Conservation (phyloP, 2,888 invertebrate genomes). For the Eurytoma adleriae region DNA sequence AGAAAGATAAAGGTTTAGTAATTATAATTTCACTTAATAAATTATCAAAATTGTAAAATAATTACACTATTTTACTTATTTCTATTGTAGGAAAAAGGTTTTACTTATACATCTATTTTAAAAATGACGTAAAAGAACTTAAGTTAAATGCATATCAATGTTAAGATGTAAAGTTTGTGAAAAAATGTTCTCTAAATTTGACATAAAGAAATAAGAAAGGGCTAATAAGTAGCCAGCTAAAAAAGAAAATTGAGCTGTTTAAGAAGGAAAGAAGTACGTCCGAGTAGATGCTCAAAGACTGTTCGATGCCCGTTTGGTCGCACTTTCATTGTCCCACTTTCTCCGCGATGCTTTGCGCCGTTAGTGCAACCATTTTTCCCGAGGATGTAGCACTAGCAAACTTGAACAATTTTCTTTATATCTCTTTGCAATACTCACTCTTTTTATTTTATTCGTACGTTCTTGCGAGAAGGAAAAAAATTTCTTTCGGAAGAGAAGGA, state of each 20-base stretch:
- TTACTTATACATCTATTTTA: no score
- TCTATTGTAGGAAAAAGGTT: no score
- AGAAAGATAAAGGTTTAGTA: no score
- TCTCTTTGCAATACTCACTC: not conserved
- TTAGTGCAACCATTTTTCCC: conserved; percentile 47
- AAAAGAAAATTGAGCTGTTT: not conserved
- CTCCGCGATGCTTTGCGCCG: conserved; percentile 60
- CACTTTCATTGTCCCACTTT: conserved; percentile 75
- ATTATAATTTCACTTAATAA: no score
- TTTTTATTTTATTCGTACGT: not conserved
- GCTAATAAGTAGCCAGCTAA: not conserved
- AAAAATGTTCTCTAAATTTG: not conserved
- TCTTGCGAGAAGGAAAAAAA: conserved; percentile 1
- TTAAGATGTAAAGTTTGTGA: no score
- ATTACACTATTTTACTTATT: no score
- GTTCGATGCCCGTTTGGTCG: conserved; percentile 65
- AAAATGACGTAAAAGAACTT: no score
- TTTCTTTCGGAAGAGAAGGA: not conserved
- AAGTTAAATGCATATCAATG: no score
- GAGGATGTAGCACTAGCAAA: conserved; percentile 32
- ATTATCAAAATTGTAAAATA: no score
- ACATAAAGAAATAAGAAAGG: not conserved
- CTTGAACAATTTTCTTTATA: not conserved
- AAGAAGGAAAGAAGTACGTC: conserved; percentile 35
- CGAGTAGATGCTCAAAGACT: conserved; percentile 43